phyloP scores from a whole-genome alignment of 2,797 vertebrate species.

The Fringilla coelebs region DNA sequence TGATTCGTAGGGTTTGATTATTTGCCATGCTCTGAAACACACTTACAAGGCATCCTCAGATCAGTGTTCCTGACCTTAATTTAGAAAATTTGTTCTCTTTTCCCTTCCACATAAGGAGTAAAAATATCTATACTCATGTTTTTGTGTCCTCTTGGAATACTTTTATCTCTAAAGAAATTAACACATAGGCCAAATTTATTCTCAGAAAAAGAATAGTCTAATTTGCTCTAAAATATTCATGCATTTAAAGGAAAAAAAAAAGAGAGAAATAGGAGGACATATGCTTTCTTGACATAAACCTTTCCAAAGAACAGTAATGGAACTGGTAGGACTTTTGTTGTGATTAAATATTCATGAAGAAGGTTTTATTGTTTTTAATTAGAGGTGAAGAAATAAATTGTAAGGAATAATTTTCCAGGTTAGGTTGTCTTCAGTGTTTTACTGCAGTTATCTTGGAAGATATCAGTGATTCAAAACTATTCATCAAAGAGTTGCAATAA shows the following conservation, averaged over 20 bases:
- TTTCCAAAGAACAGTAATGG: background rate
- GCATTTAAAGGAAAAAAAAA: background rate
- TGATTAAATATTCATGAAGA: background rate
- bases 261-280: background rate
- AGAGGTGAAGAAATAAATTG: background rate
- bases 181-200: background rate
- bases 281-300: background rate
- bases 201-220: background rate
- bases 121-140: background rate
- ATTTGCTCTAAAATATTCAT: background rate
- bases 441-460: background rate
- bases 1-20: background rate
- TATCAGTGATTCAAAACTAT: background rate
- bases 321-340: background rate
- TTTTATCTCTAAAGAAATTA: background rate
- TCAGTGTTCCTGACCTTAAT: background rate
- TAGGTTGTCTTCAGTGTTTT: background rate
- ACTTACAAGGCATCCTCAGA: background rate
- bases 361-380: slow-evolving; percentile 14
- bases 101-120: background rate
- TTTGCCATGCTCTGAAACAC: background rate
- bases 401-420: background rate
- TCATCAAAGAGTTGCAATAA: background rate
- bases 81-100: background rate
- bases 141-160: background rate